A percentile compares a stretch with the other conserved stretches of the same genome.
phyloP scores from a whole-genome alignment of 2,888 invertebrate species.

The Napeogenes sylphis region DNA sequence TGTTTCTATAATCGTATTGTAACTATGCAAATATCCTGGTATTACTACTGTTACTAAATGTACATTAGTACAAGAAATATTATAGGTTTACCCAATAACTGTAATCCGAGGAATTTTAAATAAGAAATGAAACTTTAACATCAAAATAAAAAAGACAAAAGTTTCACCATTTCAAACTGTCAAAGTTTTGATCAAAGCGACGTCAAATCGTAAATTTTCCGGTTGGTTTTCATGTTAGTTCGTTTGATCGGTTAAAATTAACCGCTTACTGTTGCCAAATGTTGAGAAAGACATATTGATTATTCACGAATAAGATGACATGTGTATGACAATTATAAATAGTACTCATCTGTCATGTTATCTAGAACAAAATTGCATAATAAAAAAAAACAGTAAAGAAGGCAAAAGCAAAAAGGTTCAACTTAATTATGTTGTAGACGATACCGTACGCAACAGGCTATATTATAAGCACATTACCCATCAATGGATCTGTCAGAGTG shows the following conservation, averaged over 20 bases:
- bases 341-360: background rate
- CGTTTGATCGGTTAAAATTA: slow-evolving; percentile 37
- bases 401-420: too few species aligned
- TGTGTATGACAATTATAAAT: background rate
- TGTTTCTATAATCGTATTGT: background rate
- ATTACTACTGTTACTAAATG: background rate
- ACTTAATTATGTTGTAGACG: too few species aligned
- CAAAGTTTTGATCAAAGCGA: background rate
- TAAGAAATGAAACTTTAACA: background rate
- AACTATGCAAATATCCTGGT: background rate
- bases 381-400: background rate
- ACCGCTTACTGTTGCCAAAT: slow-evolving; percentile 21
- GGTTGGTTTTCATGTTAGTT: background rate
- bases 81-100: too few species aligned
- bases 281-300: slow-evolving; percentile 8
- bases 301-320: background rate
- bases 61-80: too few species aligned
- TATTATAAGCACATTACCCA: too few species aligned
- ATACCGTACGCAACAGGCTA: too few species aligned
- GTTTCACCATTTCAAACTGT: background rate
- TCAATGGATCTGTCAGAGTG: too few species aligned
- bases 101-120: too few species aligned
- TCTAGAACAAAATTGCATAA: background rate
- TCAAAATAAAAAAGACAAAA: background rate
- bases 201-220: background rate